Conservation (phyloP, 2,113 vertebrate species). For the Thalassarche chlororhynchos region DNA sequence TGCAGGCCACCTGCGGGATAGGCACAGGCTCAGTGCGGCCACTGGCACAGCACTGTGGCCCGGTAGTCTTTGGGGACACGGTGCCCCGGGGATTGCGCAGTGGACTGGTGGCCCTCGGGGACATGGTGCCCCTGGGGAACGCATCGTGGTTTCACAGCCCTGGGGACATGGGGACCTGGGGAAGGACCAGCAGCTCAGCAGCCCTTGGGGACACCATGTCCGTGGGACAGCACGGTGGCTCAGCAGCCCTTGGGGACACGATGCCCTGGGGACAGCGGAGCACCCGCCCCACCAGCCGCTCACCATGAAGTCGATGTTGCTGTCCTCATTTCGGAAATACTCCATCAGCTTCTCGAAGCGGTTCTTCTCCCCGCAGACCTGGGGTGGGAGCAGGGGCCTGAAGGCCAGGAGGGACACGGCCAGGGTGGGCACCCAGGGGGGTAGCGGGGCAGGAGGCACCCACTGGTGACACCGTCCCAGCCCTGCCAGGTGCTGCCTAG, state of each 20-base stretch:
- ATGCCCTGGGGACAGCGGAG: neutral
- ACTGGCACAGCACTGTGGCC: neutral
- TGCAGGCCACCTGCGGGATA: slow-evolving; percentile 88
- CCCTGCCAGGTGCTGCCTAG: neutral
- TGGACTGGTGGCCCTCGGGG: accelerated
- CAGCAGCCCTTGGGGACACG: neutral
- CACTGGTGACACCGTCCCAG: neutral
- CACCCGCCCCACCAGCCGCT: neutral
- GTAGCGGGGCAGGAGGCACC: neutral
- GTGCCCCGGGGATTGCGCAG: accelerated
- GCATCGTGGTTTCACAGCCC: neutral
- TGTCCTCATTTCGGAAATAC: slow-evolving; percentile 89
- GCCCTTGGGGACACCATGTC: neutral
- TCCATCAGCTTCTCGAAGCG: slow-evolving; percentile 92
- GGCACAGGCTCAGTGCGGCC: neutral
- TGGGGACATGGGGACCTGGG: neutral
- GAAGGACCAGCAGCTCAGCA: neutral
- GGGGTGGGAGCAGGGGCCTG: neutral
- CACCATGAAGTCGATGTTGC: slow-evolving; percentile 97
- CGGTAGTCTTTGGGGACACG: accelerated
- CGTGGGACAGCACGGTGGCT: neutral
- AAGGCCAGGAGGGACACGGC: neutral
- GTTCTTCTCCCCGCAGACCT: slow-evolving; percentile 84
- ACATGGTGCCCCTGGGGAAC: neutral
- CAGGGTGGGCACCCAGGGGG: neutral